Evolutionary conservation across 1,140 invertebrate genomes (phyloP).

Genomic region (Anastatus disparis): DNA sequence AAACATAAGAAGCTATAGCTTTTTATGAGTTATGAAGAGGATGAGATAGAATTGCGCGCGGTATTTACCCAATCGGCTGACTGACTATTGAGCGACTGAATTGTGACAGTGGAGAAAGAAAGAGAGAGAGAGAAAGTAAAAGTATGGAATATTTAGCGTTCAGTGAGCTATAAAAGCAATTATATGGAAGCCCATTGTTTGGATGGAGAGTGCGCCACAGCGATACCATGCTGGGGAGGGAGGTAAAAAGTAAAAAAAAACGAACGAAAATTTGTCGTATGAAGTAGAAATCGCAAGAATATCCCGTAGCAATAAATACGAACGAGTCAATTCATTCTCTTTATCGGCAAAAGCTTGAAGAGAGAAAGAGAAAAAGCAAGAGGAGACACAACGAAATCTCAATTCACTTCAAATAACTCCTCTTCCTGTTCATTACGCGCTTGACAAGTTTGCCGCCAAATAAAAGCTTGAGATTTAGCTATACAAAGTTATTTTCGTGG

Average conservation of each 20-base stretch:
- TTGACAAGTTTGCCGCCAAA: constrained; percentile 37
- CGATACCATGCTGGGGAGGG: constrained; percentile 62
- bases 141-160: constrained; percentile 67
- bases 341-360: constrained; percentile 35
- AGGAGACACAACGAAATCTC: constrained; percentile 53
- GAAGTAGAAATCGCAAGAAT: constrained; percentile 54
- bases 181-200: constrained; percentile 66
- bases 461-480: constrained; percentile 11
- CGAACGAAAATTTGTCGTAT: constrained; percentile 44
- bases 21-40: no score
- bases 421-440: constrained; percentile 45
- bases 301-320: constrained; percentile 64
- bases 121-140: constrained; percentile 57
- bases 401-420: constrained; percentile 50
- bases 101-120: constrained; percentile 46
- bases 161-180: constrained; percentile 67
- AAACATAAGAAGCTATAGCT: no score
- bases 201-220: constrained; percentile 61
- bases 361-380: not conserved
- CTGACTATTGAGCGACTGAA: constrained; percentile 52
- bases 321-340: constrained; percentile 57
- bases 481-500: not conserved
- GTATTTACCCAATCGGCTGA: constrained; percentile 61
- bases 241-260: constrained; percentile 18
- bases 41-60: constrained; percentile 11